Conservation (phyloP, 2,888 invertebrate species). For the Andricus curvator region DNA sequence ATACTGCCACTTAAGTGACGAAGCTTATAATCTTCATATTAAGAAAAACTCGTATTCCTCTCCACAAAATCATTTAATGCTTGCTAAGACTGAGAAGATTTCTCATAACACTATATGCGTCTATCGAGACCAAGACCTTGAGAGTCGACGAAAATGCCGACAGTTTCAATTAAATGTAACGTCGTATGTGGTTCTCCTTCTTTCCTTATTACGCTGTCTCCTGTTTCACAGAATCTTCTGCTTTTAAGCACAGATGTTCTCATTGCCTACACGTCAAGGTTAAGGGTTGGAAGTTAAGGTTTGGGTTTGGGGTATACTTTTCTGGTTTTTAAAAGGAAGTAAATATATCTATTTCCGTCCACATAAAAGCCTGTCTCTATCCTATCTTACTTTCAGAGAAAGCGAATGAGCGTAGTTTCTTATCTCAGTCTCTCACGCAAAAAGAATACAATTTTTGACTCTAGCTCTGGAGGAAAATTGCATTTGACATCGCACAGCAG, state of each 20-base stretch:
- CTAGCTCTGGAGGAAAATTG: not conserved
- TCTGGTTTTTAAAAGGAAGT: slow-evolving; percentile 1
- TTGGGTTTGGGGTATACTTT: not conserved
- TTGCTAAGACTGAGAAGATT: too few species aligned
- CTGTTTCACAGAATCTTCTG: too few species aligned
- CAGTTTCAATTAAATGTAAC: too few species aligned
- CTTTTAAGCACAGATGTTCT: not conserved
- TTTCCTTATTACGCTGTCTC: too few species aligned
- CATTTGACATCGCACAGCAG: not conserved
- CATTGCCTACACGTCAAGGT: slow-evolving; percentile 3
- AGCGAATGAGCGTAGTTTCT: slow-evolving; percentile 7
- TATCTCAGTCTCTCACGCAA: not conserved
- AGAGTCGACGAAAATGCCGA: too few species aligned
- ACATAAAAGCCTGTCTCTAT: slow-evolving; percentile 18
- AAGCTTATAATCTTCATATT: too few species aligned
- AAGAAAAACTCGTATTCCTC: too few species aligned
- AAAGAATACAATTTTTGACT: not conserved
- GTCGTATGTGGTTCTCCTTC: too few species aligned
- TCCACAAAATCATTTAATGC: too few species aligned
- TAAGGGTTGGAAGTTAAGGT: not conserved
- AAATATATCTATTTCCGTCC: slow-evolving; percentile 25
- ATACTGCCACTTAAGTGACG: too few species aligned
- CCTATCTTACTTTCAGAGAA: not conserved
- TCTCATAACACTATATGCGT: too few species aligned
- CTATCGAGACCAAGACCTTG: too few species aligned